Evolutionary conservation across 2,113 vertebrate species (phyloP).

Genomic region (Clarias magur): DNA sequence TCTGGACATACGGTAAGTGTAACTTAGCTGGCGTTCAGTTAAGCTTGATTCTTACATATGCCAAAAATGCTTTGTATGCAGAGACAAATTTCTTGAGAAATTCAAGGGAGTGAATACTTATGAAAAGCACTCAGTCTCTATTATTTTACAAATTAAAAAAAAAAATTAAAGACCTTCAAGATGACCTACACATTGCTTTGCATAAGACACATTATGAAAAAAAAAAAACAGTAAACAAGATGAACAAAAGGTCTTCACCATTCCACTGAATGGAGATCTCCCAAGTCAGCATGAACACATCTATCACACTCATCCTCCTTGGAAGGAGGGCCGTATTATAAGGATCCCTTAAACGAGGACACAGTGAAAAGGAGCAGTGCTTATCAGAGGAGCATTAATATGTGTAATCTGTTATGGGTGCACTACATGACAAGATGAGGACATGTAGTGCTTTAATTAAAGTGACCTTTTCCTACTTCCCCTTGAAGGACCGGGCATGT

Average conservation of each 20-base stretch:
- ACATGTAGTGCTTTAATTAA: conserved; percentile 71
- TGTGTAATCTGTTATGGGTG: conserved; percentile 69
- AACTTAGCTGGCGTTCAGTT: too few relatives aligned
- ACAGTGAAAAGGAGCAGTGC: conserved; percentile 58
- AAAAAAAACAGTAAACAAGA: conserved; percentile 21
- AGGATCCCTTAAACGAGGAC: conserved; percentile 60
- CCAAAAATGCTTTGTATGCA: too few relatives aligned
- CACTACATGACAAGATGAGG: conserved; percentile 66
- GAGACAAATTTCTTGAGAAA: too few relatives aligned
- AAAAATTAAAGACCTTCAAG: neutral
- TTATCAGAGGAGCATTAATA: conserved; percentile 66
- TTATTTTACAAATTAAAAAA: neutral
- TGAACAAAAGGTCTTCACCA: neutral
- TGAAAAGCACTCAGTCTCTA: neutral
- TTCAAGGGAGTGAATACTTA: neutral
- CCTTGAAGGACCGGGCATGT: conserved; percentile 67
- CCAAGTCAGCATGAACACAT: conserved; percentile 55
- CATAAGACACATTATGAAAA: neutral
- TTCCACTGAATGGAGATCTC: conserved; percentile 38
- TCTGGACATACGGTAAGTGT: too few relatives aligned
- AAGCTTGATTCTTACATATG: too few relatives aligned
- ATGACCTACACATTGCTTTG: neutral
- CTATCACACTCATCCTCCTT: conserved; percentile 53
- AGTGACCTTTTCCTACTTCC: conserved; percentile 65
- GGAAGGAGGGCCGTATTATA: conserved; percentile 45